Conservation (phyloP, 2,797 vertebrate genomes). For the Phrynocephalus forsythii region DNA sequence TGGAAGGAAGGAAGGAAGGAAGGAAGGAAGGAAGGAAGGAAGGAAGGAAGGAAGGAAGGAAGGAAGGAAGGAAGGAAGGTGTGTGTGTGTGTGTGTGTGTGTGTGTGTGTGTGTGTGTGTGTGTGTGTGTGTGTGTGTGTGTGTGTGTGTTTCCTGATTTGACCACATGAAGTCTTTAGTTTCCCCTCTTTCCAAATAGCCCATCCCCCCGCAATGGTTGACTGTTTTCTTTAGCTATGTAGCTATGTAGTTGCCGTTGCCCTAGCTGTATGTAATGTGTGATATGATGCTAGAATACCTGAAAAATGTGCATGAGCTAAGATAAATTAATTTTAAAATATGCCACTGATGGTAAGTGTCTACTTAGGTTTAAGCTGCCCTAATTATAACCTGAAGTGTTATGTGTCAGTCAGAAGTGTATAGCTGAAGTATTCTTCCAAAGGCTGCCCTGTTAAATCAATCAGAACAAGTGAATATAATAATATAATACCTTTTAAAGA, state of each 20-base stretch:
- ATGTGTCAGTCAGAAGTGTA: conserved; percentile 52
- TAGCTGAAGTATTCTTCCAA: conserved; percentile 56
- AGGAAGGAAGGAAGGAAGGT: background rate
- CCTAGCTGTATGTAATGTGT: background rate
- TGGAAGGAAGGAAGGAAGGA: background rate
- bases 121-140: background rate
- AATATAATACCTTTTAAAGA: conserved; percentile 66
- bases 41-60: background rate
- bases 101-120: background rate
- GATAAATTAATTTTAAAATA: background rate
- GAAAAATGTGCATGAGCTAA: background rate
- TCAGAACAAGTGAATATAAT: conserved; percentile 63
- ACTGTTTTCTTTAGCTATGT: background rate
- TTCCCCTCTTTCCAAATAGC: background rate
- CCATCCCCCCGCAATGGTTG: background rate
- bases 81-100: background rate
- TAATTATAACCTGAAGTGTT: background rate
- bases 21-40: too few species aligned
- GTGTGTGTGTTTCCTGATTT: background rate
- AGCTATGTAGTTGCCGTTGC: background rate
- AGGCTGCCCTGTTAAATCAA: conserved; percentile 57
- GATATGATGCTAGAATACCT: background rate
- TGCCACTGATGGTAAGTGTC: conserved; percentile 54
- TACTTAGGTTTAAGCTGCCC: conserved; percentile 37
- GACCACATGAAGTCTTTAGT: background rate